These are phyloP conservation scores for Ylistrum balloti DNA, from an alignment of 1,140 invertebrate genomes.

Conservation along the genomic window DNA sequence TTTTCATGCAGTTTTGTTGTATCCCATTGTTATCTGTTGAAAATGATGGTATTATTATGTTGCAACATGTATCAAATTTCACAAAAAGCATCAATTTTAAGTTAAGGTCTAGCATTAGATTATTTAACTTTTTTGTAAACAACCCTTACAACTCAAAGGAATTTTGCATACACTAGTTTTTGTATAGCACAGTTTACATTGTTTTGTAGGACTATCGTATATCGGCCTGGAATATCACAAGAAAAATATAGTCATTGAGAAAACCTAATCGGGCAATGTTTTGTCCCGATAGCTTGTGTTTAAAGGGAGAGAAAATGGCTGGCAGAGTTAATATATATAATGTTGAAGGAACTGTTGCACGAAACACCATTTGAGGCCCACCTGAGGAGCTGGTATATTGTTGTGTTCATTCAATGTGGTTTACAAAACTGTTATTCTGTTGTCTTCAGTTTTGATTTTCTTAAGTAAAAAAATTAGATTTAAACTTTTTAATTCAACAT, in stretches of 20 bases:
- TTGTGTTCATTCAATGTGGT: too few species aligned
- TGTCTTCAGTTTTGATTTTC: too few species aligned
- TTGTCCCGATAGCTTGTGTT: conserved; percentile 23
- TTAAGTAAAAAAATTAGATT: too few species aligned
- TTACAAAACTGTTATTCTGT: too few species aligned
- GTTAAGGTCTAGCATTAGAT: not conserved
- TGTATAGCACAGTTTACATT: not conserved
- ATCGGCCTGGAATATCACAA: conserved; percentile 19
- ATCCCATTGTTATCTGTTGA: not conserved
- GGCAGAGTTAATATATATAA: not conserved
- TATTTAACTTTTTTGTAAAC: conserved; percentile 40
- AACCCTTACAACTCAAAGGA: conserved; percentile 38
- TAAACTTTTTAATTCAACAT: too few species aligned
- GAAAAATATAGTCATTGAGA: conserved; percentile 40
- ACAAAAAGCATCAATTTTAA: conserved; percentile 27
- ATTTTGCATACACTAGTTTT: not conserved
- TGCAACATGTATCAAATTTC: conserved; percentile 18
- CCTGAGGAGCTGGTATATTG: not conserved
- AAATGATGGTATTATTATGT: conserved; percentile 35
- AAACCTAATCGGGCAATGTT: conserved; percentile 30
- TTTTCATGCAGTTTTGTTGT: not conserved
- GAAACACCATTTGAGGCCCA: not conserved
- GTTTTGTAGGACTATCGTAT: conserved; percentile 32
- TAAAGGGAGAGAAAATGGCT: conserved; percentile 16
- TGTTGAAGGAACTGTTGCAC: not conserved